phyloP scores from a whole-genome alignment of 2,113 vertebrate species.

The Halichoerus grypus region DNA sequence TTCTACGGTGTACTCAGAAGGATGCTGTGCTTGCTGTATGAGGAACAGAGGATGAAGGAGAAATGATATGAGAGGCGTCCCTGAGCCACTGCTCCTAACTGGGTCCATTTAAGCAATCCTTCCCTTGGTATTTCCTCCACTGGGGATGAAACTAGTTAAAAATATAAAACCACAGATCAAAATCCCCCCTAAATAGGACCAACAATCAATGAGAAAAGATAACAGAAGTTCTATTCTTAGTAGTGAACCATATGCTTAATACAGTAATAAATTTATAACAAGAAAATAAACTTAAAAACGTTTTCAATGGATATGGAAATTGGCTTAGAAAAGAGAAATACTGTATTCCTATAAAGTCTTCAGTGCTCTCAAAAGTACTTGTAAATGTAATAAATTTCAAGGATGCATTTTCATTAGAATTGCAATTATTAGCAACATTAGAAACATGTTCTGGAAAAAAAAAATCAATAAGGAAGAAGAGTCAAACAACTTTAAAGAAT shows the following conservation, averaged over 20 bases:
- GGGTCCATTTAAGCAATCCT: neutral
- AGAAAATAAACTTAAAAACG: neutral
- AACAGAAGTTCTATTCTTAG: neutral
- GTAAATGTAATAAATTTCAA: neutral
- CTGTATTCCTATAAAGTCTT: neutral
- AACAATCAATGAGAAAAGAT: neutral
- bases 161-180: neutral
- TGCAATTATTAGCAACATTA: neutral
- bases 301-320: neutral
- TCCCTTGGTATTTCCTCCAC: neutral
- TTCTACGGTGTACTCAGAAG: neutral
- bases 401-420: neutral
- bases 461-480: neutral
- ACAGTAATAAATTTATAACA: neutral
- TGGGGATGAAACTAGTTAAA: neutral
- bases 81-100: neutral
- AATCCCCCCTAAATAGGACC: neutral
- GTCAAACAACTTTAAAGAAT: neutral
- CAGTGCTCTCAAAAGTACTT: neutral
- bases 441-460: constrained; percentile 13
- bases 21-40: neutral
- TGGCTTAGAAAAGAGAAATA: neutral
- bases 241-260: neutral
- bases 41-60: neutral
- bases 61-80: neutral